Evolutionary conservation across 2,888 invertebrate species (phyloP), one percentile per base, ranked within the genome.

Genomic region (Crepidodera aurea): DNA sequence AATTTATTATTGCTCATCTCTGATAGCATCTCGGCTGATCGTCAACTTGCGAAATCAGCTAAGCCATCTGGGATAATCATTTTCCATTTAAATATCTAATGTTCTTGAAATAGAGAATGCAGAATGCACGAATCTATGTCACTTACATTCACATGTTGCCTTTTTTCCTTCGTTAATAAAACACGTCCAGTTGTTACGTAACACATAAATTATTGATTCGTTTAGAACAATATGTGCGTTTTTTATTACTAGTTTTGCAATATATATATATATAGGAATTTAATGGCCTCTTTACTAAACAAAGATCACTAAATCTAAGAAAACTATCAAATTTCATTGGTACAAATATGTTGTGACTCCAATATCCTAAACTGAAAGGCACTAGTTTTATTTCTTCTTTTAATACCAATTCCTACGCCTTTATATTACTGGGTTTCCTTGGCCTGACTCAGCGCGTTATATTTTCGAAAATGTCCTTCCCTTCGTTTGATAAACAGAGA

Each of bases 31-130:
- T 32, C 8, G 32, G 32, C 32, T 5, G 32, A 32, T 37, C 13
- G 15, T 16, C 40, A 40, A 10, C 40, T 40, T 40, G 40, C 40
- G 40, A 40, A 40, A 40, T 40, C 37, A 7, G 15, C 37, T 13
- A 7, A 37, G 13, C 40, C 40, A 18, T 40, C 10, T 40, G 40
- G 40, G 16, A 40, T 40, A 12, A 40, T 40, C 40, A 40, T 10
- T 40, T 40, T 40, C 18, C 40, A 7, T 40, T 40, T 40, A 40
- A 40, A 40, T 40, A 40, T 7, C 40, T 3, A 10, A 13, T 18
- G 40, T 40, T 40, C 40, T 18, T 40, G 18, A 40, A 40, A 37
- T 2, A 10, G 18, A 40, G 34, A 34, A 34, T 13, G 34, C 34
- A 34, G 13, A 34, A 34, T 34, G 34, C 13, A 5, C 40, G 40